Base-by-base conservation (phyloP, 2,888 invertebrate species). In the Schizotus pectinicornis region DNA sequence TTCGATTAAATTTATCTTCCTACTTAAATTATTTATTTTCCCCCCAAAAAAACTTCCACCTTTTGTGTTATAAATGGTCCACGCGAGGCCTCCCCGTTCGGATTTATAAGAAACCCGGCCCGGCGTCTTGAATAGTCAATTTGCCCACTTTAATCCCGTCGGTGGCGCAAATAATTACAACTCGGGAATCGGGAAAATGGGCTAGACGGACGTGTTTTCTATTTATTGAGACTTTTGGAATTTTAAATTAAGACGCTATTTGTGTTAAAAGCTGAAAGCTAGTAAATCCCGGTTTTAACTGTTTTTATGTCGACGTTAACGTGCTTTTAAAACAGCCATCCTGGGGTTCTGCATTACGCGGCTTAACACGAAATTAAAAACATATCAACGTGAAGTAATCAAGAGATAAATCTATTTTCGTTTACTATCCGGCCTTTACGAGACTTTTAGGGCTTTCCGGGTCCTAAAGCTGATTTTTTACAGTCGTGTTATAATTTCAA, bases 1-100 rank as follows among this genome's bases (percentile, higher is more conserved):
- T 67, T 63, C 66, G 62, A 61, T 61, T 57, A 63, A 63, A 61
- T 63, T 60, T 63, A 65, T 67, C 67, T 51, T 51, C 46, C 32
- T 41, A 56, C 46, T 41, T 47, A 59, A 59, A 59, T 56, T 56
- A 56, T 59, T 59, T 55, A 56, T 56, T 55, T 56, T 51, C 32
- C 33, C 12, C 31, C 45, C n/a, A 34, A 11, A 12, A n/a, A 37
- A 42, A 22, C 9, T 12, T 41, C 13, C 36, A 43, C 52, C 31
- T 22, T 22, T 7, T 32, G 14, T 22, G 11, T 32, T 30, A 12
- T 30, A 43, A 9, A 13, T 43, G 41, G 41, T 41, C 12, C 41
- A 41, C 41, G 30, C 9, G 41, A 22, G 41, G 12, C 9, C 30
- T 41, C 22, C 22, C 5, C 22, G 22, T 22, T 22, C 22, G 22